Base-by-base conservation (phyloP, 2,797 vertebrate species). In the Arrhamphus sclerolepis region DNA sequence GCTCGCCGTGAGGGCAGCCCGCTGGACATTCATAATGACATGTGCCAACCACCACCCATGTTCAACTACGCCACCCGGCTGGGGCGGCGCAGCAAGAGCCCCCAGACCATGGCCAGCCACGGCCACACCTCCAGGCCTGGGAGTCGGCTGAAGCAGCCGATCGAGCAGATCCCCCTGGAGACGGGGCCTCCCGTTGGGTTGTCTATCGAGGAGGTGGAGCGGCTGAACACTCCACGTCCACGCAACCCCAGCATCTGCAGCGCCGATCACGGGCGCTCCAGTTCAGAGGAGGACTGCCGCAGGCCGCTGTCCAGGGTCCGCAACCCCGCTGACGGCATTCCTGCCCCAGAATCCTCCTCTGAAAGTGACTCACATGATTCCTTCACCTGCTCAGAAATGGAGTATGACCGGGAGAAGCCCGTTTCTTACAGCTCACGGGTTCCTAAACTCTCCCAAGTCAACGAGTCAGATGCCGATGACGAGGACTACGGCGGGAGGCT, bases 381-480 rank as follows among this genome's bases (percentile, higher is more conserved):
- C 52, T 99, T 99, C 90, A 99, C 98, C 38, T 99, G 98, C 91
- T 99, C 98, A 0, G 98, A 99, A 84, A 98, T 99, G 97, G 98
- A 99, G 75, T 98, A 98, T 0, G 98, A 99, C 78, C 87, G 97
- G 61, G 97, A 99, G 2, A 96, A 96, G 76, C 94, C 97, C 0
- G 90, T 93, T 46, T 92, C 91, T 0, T 98, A 96, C 77, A 94
- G 95, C 53, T 97, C 97, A 58, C 87, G 97, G 19, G 93, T 97
- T 72, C 97, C 97, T 75, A 98, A 98, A 85, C 85, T 99, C 31
- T 97, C 96, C 0, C 98, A 99, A 85, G 97, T 99, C 73, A 98
- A 98, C 0, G 97, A 98, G 82, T 98, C 97, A 0, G 97, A 99
- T 1, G 97, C 95, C 0, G 97, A 98, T 17, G 98, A 98, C 0